Evolutionary conservation across 2,113 vertebrate species (phyloP).

Genomic region (Cyprinodon variegatus): DNA sequence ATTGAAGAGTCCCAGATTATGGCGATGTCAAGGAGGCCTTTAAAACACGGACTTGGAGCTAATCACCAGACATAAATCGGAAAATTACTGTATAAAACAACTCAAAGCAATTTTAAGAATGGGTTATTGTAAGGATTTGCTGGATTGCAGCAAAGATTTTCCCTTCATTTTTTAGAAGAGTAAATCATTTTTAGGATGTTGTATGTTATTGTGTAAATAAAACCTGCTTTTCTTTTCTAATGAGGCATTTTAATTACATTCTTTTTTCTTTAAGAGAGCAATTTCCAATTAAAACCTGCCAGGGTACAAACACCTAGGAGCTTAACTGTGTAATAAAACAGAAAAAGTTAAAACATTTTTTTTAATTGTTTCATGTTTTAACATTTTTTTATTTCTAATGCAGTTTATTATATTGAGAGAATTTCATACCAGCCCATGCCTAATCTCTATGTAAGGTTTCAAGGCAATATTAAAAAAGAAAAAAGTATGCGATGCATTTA

Average conservation of each 20-base stretch:
- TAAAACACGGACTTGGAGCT: too few species aligned
- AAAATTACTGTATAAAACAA: not conserved
- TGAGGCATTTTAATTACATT: too few species aligned
- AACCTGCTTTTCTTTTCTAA: not conserved
- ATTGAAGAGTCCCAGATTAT: not conserved
- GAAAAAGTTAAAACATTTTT: not conserved
- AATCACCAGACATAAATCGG: not conserved
- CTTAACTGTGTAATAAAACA: not conserved
- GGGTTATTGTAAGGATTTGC: not conserved
- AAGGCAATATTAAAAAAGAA: conserved; percentile 47
- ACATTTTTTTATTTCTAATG: not conserved
- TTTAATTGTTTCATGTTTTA: not conserved
- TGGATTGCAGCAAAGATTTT: too few species aligned
- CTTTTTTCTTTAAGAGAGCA: not conserved
- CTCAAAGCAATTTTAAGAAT: not conserved
- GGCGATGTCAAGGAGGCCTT: too few species aligned
- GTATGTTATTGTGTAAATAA: not conserved
- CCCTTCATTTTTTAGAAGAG: too few species aligned
- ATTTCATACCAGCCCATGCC: not conserved
- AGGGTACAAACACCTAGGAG: not conserved
- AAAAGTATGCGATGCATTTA: conserved; percentile 35
- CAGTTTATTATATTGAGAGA: not conserved
- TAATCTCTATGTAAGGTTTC: conserved; percentile 41
- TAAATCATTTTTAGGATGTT: too few species aligned
- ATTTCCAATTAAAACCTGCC: not conserved